Conservation (phyloP, 2,113 vertebrate species). For the Melanerpes aurifrons region DNA sequence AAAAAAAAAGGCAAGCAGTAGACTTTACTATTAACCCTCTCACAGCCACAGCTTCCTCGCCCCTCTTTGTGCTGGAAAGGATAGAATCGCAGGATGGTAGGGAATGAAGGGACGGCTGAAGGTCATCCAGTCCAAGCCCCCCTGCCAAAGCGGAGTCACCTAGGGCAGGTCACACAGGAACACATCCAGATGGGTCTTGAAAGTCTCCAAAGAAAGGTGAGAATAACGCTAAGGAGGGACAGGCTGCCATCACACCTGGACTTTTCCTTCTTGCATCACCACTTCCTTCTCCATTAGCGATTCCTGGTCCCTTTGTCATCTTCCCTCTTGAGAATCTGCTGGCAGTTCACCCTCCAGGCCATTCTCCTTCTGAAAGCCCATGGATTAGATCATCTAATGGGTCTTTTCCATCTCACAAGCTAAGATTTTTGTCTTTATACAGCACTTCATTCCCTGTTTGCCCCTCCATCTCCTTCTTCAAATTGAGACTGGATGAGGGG, state of each 20-base stretch:
- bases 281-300: not conserved
- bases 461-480: slow-evolving; percentile 24
- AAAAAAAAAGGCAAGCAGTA: not conserved
- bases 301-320: not conserved
- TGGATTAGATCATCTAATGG: not conserved
- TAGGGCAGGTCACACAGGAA: too few relatives aligned
- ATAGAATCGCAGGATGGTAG: too few relatives aligned
- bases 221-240: not conserved
- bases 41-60: slow-evolving; percentile 35
- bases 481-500: slow-evolving; percentile 28
- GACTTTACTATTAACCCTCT: slow-evolving; percentile 88
- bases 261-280: not conserved
- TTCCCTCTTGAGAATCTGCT: not conserved
- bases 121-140: too few relatives aligned
- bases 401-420: not conserved
- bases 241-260: not conserved
- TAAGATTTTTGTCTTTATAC: slow-evolving; percentile 10
- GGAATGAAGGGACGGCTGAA: too few relatives aligned
- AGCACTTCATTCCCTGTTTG: not conserved
- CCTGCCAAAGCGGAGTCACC: too few relatives aligned
- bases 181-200: too few relatives aligned
- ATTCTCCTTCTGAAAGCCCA: not conserved
- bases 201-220: not conserved
- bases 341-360: not conserved
- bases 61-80: not conserved